Percentiles rank a stretch among this genome's conserved stretches.
These are phyloP conservation scores for Catocala nupta DNA, from an alignment of 2,888 invertebrate genomes.

Conservation along the genomic window DNA sequence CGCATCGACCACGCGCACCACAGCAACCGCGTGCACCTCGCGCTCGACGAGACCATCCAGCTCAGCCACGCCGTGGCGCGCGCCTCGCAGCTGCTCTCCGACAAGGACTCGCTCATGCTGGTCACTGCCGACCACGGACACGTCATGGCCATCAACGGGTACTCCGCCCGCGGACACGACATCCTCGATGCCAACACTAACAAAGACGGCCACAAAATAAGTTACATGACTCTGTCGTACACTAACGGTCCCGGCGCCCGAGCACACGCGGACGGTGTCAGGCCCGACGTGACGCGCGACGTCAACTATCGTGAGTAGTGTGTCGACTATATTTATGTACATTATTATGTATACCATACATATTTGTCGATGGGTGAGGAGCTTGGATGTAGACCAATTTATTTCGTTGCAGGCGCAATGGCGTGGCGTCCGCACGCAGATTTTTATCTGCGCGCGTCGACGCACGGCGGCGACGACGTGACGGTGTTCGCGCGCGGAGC, in stretches of 20 bases:
- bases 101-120: conserved; percentile 87
- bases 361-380: neutral
- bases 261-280: conserved; percentile 86
- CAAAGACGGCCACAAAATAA: conserved; percentile 75
- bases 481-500: conserved; percentile 90
- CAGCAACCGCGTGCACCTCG: conserved; percentile 81
- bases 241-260: conserved; percentile 87
- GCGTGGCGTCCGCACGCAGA: conserved; percentile 75
- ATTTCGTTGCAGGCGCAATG: conserved; percentile 39
- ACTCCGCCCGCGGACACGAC: conserved; percentile 82
- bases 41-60: conserved; percentile 90
- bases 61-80: conserved; percentile 86
- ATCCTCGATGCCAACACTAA: conserved; percentile 68
- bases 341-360: neutral
- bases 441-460: conserved; percentile 87
- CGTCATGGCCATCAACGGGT: conserved; percentile 90
- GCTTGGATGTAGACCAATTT: neutral
- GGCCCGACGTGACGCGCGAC: conserved; percentile 77
- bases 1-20: conserved; percentile 91
- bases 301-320: conserved; percentile 58
- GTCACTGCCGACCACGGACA: conserved; percentile 86
- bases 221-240: conserved; percentile 87
- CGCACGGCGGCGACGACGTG: conserved; percentile 94
- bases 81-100: conserved; percentile 77
- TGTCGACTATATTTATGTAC: conserved; percentile 34